Evolutionary conservation across 2,888 invertebrate species (phyloP).

Genomic region (Amblyjoppa proteus): DNA sequence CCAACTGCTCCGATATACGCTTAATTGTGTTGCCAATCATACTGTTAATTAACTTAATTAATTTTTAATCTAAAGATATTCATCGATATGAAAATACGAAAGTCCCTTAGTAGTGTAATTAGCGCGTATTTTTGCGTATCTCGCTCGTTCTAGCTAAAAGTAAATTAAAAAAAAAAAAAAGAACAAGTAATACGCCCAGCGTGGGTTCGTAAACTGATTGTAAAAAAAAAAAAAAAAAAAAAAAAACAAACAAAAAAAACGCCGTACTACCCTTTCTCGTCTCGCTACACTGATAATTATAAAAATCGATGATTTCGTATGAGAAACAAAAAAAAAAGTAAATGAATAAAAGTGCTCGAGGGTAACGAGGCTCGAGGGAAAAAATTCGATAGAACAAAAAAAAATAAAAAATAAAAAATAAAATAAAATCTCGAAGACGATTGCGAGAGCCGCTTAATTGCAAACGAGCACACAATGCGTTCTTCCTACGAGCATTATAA

Average conservation of each 20-base stretch:
- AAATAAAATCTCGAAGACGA: not conserved
- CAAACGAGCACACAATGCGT: conserved; percentile 57
- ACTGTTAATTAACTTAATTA: conserved; percentile 76
- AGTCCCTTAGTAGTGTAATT: conserved; percentile 60
- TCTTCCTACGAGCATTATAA: conserved; percentile 63
- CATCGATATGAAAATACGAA: conserved; percentile 57
- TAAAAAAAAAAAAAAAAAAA: not conserved
- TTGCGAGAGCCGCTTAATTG: conserved; percentile 60
- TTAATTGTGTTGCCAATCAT: conserved; percentile 83
- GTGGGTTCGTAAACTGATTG: conserved; percentile 3
- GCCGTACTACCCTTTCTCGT: conserved; percentile 19
- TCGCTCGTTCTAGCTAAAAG: conserved; percentile 44
- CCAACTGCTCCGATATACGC: conserved; percentile 81
- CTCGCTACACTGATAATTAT: conserved; percentile 13
- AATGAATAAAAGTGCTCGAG: conserved; percentile 19
- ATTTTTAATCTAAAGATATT: conserved; percentile 70
- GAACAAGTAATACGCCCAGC: not conserved
- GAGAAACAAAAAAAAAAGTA: not conserved
- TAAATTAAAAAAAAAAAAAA: conserved; percentile 1
- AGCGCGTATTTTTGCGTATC: conserved; percentile 49
- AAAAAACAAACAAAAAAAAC: not conserved
- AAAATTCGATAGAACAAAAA: conserved; percentile 1
- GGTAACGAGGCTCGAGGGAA: conserved; percentile 45
- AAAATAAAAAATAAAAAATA: conserved; percentile 8
- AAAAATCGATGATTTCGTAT: not conserved